Evolutionary conservation across 1,140 invertebrate genomes (phyloP), one percentile per base, ranked within the genome.

Genomic region (Eciton burchellii): DNA sequence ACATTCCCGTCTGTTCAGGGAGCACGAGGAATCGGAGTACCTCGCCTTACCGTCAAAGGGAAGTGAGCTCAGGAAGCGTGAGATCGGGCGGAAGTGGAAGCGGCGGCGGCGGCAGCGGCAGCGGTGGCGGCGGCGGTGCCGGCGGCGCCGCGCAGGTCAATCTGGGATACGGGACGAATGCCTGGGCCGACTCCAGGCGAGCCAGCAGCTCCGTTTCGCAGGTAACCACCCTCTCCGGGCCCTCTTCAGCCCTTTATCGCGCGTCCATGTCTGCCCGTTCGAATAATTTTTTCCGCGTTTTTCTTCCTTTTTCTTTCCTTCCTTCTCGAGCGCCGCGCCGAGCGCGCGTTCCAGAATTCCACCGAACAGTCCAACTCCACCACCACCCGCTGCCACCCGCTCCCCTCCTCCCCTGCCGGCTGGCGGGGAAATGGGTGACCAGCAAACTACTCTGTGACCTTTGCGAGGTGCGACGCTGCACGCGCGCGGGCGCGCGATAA

Each of bases 151-250:
- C 74, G 26, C 92, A 93, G 85, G 91, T 92, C 77, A 95, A 94
- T 87, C 86, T 94, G 81, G 93, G 93, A 59, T 95, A 95, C 84
- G 93, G 92, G 71, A 92, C 92, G 73, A 94, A 93, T 84, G 93
- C 92, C 16, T 94, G 94, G 84, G 95, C 95, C 8, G 95, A 96
- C 41, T 96, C 96, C 1, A 94, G 96, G 74, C 91, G 96, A 85
- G 96, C 96, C 24, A 96, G 96, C 83, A 96, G 96, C 90, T 96
- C 96, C 5, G 96, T 97, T 8, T 96, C 96, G 84, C 96, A 96
- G 95, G 96, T 96, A 89, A 79, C 49, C 16, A 12, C n/a, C 12
- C 14, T 14, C 35, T 41, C 19, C 26, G n/a, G n/a, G n/a, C 14
- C n/a, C 29, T 71, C 29, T 21, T 11, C 12, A 21, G 12, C 29